Base-by-base conservation (phyloP, 2,797 vertebrate species). In the Avahi laniger region DNA sequence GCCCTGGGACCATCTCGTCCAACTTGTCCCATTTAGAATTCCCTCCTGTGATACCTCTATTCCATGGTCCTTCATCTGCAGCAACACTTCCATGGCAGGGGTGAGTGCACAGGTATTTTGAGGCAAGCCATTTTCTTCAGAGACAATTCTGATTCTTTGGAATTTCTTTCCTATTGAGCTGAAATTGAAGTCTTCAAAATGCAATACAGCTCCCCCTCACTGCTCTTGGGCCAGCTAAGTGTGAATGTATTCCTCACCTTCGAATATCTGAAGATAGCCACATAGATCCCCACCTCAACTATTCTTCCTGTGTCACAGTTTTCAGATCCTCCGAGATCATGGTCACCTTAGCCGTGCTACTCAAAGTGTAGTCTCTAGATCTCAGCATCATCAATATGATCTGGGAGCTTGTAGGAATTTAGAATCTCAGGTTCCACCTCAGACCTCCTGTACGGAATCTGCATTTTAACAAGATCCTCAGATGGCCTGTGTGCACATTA, bases 381-480 rank as follows among this genome's bases (percentile, higher is more conserved):
- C 33, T n/a, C 33, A 81, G 28, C 26, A 65, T 3, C 24, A 50
- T 43, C 26, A 41, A 24, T 4, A 89, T 72, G 26, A 67, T 15
- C 69, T 78, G 33, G 24, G 18, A 86, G 13, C 20, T 72, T 46
- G 7, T n/a, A 87, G 38, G 61, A 93, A 87, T 90, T 88, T 84
- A 84, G 43, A 82, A 59, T 88, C 18, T 67, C 41, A 75, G 57
- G 26, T 33, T 91, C 76, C 33, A 54, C 26, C 38, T 11, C 26
- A 91, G 41, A 76, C n/a, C 18, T 70, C 41, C 41, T 88, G 43
- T 84, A 61, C 54, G 14, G 69, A 69, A 67, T 67, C 13, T 59
- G 6, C 33, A 69, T 93, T 85, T 91, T 90, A 81, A 50, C 48
- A 93, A 93, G 38, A 78, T 67, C 52, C 35, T 89, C 41, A 88